Conservation (phyloP, 1,140 invertebrate species). For the Hypsibius dujardini region DNA sequence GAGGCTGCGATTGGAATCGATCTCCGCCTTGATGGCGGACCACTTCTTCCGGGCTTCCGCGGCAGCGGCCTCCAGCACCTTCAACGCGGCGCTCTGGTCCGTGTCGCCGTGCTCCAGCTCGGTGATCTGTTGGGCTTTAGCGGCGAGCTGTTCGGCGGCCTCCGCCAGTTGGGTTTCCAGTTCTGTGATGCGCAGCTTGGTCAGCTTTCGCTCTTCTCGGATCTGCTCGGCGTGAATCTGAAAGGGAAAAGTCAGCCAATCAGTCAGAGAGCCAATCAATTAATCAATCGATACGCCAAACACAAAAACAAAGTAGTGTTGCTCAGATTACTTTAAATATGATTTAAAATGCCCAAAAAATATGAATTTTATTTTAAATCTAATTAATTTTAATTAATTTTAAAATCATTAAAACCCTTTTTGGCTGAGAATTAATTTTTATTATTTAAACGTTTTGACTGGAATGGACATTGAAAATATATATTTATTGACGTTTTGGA, state of each 20-base stretch:
- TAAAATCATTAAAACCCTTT: too few relatives aligned
- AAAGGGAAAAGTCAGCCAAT: constrained; percentile 24
- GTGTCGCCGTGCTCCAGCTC: constrained; percentile 33
- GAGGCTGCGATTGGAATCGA: background rate
- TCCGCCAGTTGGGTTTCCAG: constrained; percentile 25
- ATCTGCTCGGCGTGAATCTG: constrained; percentile 73
- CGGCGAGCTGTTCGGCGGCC: constrained; percentile 34
- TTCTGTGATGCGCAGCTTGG: background rate
- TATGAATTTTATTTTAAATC: too few relatives aligned
- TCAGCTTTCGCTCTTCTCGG: background rate
- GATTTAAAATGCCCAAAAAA: too few relatives aligned
- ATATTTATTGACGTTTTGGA: too few relatives aligned
- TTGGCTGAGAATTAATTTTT: too few relatives aligned
- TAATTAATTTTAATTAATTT: too few relatives aligned
- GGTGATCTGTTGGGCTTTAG: constrained; percentile 32
- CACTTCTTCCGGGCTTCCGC: constrained; percentile 36
- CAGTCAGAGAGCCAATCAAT: too few relatives aligned
- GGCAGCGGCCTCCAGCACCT: constrained; percentile 24
- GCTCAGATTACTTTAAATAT: too few relatives aligned
- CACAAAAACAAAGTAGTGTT: too few relatives aligned
- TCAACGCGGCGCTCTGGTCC: constrained; percentile 29
- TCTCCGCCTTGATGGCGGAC: constrained; percentile 31
- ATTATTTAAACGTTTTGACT: too few relatives aligned
- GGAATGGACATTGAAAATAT: too few relatives aligned
- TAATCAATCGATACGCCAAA: too few relatives aligned